Percentiles rank a stretch among this genome's conserved stretches.
Conservation (phyloP, 2,888 invertebrate species). For the Cephus pulcher region DNA sequence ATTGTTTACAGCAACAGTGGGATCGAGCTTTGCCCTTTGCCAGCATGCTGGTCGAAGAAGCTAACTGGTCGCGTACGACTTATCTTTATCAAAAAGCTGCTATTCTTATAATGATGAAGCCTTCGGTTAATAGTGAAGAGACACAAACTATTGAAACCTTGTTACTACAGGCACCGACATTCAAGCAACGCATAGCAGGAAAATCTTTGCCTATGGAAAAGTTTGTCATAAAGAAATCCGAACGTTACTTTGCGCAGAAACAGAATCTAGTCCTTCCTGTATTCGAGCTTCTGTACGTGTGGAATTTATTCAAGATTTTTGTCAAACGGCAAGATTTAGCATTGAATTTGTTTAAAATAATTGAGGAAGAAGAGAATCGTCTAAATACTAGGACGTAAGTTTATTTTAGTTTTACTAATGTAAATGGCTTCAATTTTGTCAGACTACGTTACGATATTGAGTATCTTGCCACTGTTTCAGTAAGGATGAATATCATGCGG, state of each 20-base stretch:
- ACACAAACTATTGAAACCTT: conserved; percentile 72
- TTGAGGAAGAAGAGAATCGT: conserved; percentile 68
- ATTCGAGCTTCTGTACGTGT: conserved; percentile 89
- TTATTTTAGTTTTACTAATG: conserved; percentile 10
- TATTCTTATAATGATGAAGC: conserved; percentile 80
- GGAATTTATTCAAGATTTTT: conserved; percentile 91
- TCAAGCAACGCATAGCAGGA: conserved; percentile 92
- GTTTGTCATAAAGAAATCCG: conserved; percentile 89
- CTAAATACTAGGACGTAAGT: conserved; percentile 49
- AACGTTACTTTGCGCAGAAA: conserved; percentile 81
- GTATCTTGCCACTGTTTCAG: conserved; percentile 30
- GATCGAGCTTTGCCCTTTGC: conserved; percentile 80
- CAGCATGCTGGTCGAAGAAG: conserved; percentile 77
- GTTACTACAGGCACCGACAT: conserved; percentile 82
- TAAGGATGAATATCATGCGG: conserved; percentile 71
- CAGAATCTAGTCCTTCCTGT: conserved; percentile 82
- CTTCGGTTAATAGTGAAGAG: conserved; percentile 67
- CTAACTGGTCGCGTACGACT: conserved; percentile 92
- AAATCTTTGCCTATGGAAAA: conserved; percentile 98
- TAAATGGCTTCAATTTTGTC: not conserved
- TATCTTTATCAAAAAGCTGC: conserved; percentile 92
- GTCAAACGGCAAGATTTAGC: conserved; percentile 76
- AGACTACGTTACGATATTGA: not conserved
- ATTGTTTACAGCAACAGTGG: conserved; percentile 83
- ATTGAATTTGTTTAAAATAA: conserved; percentile 73